Conservation (phyloP, 2,797 vertebrate species). For the Gobio occitaniae region DNA sequence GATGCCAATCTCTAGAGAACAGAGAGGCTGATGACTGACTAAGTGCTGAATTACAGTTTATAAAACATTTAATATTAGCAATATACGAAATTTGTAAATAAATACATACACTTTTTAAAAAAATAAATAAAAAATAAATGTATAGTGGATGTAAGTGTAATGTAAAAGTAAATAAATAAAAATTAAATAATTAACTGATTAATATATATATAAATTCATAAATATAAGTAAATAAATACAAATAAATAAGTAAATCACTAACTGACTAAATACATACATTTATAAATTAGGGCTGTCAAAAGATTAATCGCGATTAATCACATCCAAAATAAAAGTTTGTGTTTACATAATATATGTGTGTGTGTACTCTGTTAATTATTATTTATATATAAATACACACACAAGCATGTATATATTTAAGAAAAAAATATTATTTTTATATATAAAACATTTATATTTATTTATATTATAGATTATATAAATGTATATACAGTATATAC, state of each 20-base stretch:
- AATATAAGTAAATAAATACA: neutral
- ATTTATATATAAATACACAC: too few species aligned
- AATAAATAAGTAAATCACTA: neutral
- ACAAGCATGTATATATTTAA: too few species aligned
- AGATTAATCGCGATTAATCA: too few species aligned
- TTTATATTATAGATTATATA: too few species aligned
- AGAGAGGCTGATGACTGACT: neutral
- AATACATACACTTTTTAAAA: neutral
- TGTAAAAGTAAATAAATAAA: neutral
- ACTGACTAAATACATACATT: neutral
- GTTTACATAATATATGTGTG: too few species aligned
- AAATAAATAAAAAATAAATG: neutral
- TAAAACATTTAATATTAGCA: neutral
- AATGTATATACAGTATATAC: too few species aligned
- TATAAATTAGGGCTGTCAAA: neutral
- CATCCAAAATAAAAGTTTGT: too few species aligned
- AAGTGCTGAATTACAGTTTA: neutral
- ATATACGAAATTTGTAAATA: neutral
- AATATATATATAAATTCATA: neutral
- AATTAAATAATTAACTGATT: neutral
- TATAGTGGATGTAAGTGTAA: neutral
- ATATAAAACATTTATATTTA: too few species aligned
- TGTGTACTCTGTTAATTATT: too few species aligned
- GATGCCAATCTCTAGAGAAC: neutral
- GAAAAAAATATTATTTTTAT: too few species aligned